Conservation (phyloP, 30 jellyfish, hydroid and myxozoan species). For the Mastigias papua region DNA sequence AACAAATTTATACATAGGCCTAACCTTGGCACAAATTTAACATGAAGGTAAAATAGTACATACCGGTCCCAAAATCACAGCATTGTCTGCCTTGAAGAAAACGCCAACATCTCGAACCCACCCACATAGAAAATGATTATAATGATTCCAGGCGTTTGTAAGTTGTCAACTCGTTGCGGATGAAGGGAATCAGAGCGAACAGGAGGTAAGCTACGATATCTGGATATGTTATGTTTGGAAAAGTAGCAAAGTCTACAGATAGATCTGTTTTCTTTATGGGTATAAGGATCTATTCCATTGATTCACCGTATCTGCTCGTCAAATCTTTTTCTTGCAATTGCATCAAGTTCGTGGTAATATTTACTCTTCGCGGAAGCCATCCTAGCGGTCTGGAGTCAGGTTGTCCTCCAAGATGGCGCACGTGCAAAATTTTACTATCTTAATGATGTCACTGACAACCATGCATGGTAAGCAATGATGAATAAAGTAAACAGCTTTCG, state of each 20-base stretch:
- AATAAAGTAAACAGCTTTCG: no score
- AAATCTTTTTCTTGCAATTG: slow-evolving; percentile 16
- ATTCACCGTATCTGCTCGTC: not conserved
- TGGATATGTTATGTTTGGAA: slow-evolving; percentile 4
- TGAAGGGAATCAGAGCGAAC: slow-evolving; percentile 1
- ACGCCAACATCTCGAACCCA: slow-evolving; percentile 7
- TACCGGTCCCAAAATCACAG: slow-evolving; percentile 6
- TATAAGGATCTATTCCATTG: slow-evolving; percentile 5
- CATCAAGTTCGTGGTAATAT: slow-evolving; percentile 1
- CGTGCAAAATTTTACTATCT: not conserved
- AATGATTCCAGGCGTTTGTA: slow-evolving; percentile 14
- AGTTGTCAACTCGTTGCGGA: not conserved
- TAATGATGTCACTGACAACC: slow-evolving; percentile 7
- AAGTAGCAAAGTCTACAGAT: not conserved
- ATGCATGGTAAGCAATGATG: no score
- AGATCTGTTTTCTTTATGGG: not conserved
- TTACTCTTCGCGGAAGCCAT: slow-evolving; percentile 6
- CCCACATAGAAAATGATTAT: slow-evolving; percentile 10
- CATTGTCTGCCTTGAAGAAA: not conserved
- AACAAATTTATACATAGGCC: not conserved
- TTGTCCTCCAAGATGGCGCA: slow-evolving; percentile 14
- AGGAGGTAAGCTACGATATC: slow-evolving; percentile 12
- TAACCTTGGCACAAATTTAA: not conserved
- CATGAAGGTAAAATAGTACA: not conserved
- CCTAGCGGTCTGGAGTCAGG: slow-evolving; percentile 19